Percentiles rank a stretch among this genome's conserved stretches.
Conservation (phyloP, 2,888 invertebrate species). For the Cheilosia variabilis region DNA sequence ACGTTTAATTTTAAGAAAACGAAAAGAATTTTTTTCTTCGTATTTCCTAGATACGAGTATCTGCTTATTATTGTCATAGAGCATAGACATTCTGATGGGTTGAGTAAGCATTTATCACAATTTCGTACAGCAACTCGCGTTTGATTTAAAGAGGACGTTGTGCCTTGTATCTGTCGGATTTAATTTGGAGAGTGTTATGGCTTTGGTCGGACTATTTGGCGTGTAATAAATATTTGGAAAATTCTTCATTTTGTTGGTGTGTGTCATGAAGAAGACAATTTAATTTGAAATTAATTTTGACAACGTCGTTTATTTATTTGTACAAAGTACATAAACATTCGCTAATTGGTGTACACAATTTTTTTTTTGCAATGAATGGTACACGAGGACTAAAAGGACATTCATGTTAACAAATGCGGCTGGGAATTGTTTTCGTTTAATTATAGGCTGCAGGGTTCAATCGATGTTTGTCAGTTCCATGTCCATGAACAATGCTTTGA, state of each 20-base stretch:
- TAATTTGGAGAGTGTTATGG: slow-evolving; percentile 25
- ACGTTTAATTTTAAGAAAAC: neutral
- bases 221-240: neutral
- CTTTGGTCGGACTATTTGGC: slow-evolving; percentile 10
- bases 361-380: neutral
- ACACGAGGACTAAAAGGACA: neutral
- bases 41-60: neutral
- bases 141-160: slow-evolving; percentile 31
- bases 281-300: neutral
- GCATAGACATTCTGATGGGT: neutral
- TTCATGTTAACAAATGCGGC: too few relatives aligned
- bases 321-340: neutral
- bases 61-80: neutral
- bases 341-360: neutral
- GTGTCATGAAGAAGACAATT: neutral
- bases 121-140: neutral
- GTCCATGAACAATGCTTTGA: too few relatives aligned
- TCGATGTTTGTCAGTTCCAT: too few relatives aligned
- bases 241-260: neutral
- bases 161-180: slow-evolving; percentile 24
- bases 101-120: slow-evolving; percentile 11
- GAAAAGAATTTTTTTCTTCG: neutral
- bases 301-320: neutral
- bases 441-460: too few relatives aligned
- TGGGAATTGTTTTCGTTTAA: too few relatives aligned